Evolutionary conservation across 2,888 invertebrate genomes (phyloP).

Genomic region (Abrostola tripartita): DNA sequence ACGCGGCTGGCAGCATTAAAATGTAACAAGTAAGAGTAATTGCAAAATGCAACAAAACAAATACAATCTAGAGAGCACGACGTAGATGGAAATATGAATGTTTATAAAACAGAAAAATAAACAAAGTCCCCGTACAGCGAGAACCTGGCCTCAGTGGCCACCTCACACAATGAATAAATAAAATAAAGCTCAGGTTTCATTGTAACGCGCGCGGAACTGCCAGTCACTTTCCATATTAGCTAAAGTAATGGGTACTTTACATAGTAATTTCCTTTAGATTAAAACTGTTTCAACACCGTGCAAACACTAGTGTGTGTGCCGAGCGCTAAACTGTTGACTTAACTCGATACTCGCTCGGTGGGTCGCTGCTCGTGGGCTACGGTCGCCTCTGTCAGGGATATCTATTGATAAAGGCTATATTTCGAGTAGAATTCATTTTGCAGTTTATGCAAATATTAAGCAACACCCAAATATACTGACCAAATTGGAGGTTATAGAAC

Average conservation of each 20-base stretch:
- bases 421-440: neutral
- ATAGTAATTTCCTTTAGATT: constrained; percentile 55
- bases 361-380: neutral
- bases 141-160: constrained; percentile 9
- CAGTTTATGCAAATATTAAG: too few species aligned
- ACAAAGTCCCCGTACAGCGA: too few species aligned
- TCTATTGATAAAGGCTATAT: constrained; percentile 7
- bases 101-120: too few species aligned
- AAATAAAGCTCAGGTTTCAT: constrained; percentile 16
- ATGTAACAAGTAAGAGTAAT: too few species aligned
- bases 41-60: too few species aligned
- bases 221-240: constrained; percentile 46
- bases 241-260: constrained; percentile 45
- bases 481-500: too few species aligned
- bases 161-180: constrained; percentile 10
- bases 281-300: constrained; percentile 39
- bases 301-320: constrained; percentile 42
- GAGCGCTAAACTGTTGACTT: constrained; percentile 53
- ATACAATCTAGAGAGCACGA: too few species aligned
- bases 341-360: constrained; percentile 5
- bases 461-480: too few species aligned
- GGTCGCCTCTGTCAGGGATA: constrained; percentile 13
- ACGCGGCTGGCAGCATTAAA: too few species aligned
- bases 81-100: too few species aligned
- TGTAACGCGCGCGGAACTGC: constrained; percentile 35